Conservation (phyloP, 2,888 invertebrate genomes). For the Girardia tigrina region DNA sequence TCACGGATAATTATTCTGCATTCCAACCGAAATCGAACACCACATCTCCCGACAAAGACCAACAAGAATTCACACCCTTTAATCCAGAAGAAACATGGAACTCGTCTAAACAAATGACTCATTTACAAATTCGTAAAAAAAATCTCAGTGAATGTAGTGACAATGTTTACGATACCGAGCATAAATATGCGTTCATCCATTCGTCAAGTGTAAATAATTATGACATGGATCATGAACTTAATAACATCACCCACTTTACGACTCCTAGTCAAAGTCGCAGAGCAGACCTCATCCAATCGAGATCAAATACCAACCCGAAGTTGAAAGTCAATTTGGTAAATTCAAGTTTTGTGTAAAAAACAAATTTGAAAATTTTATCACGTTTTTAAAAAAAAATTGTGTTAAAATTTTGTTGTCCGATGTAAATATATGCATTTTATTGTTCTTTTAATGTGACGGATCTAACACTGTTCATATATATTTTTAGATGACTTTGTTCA, state of each 20-base stretch:
- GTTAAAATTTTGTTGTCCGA: neutral
- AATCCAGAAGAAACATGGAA: neutral
- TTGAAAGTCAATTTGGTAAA: neutral
- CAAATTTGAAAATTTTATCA: neutral
- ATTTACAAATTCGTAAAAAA: neutral
- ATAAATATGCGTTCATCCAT: conserved; percentile 23
- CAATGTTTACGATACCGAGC: neutral
- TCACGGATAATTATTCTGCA: conserved; percentile 12
- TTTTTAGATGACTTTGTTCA: neutral
- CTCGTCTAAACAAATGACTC: neutral
- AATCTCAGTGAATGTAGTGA: neutral
- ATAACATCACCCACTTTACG: neutral
- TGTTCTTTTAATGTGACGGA: neutral
- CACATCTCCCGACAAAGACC: neutral
- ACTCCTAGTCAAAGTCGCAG: conserved; percentile 23
- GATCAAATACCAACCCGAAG: neutral
- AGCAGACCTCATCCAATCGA: neutral
- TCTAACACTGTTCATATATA: conserved; percentile 7
- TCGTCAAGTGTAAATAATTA: neutral
- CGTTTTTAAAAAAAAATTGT: neutral
- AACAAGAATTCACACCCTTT: neutral
- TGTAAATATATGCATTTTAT: conserved; percentile 6
- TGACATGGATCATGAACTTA: neutral
- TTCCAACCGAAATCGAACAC: conserved; percentile 13
- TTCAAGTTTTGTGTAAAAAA: conserved; percentile 18